phyloP scores from a whole-genome alignment of 2,113 vertebrate genomes.

The Conger conger region DNA sequence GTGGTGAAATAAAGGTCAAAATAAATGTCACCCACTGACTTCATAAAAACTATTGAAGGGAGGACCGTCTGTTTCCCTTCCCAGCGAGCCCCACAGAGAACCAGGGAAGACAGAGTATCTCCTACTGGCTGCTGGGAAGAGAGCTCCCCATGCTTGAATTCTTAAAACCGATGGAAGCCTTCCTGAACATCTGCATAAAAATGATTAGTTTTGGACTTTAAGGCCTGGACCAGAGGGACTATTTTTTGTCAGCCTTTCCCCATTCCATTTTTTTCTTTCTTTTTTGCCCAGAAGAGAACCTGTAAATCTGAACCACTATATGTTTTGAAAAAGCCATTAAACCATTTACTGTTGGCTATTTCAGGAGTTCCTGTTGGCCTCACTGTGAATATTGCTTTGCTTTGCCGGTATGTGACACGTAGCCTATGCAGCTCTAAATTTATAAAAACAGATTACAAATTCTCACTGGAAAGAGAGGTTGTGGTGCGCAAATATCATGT shows the following conservation, averaged over 20 bases:
- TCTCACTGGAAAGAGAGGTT: neutral
- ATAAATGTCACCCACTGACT: neutral
- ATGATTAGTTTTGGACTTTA: neutral
- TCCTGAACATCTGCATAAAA: neutral
- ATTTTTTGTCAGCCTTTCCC: neutral
- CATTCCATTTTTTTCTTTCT: too few species aligned
- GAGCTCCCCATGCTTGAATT: neutral
- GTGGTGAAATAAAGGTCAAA: slow-evolving; percentile 7
- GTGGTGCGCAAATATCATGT: neutral
- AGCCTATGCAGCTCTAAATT: neutral
- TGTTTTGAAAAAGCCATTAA: neutral
- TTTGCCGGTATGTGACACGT: neutral
- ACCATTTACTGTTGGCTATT: neutral
- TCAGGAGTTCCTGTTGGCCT: neutral
- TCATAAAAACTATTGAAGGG: neutral
- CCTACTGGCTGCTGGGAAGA: neutral
- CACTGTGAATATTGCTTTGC: neutral
- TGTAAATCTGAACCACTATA: neutral
- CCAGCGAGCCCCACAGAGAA: neutral
- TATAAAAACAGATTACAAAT: neutral
- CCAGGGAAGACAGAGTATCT: neutral
- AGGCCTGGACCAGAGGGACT: neutral
- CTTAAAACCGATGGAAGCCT: neutral
- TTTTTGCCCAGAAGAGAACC: too few species aligned
- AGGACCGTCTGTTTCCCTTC: too few species aligned